Evolutionary conservation across 2,888 invertebrate species (phyloP).

Genomic region (Pristionchus japonicus): DNA sequence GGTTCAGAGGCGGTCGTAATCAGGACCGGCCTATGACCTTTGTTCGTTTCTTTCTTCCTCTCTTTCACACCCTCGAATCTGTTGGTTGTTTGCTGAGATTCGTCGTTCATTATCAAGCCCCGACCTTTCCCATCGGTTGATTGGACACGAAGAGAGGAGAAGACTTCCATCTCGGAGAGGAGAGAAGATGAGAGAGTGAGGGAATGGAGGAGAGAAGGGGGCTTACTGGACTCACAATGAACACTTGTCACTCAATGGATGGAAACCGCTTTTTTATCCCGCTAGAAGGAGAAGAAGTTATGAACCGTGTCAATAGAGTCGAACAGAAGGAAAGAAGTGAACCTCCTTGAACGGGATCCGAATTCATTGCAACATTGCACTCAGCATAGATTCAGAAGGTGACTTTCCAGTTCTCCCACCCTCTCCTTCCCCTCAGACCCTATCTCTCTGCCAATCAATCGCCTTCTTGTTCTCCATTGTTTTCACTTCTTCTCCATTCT

Average conservation of each 20-base stretch:
- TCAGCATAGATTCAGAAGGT: not conserved
- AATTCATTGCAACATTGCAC: not conserved
- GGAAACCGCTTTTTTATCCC: not conserved
- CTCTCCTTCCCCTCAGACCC: not conserved
- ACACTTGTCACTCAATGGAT: not conserved
- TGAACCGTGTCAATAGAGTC: not conserved
- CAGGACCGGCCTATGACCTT: slow-evolving; percentile 22
- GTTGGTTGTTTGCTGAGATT: not conserved
- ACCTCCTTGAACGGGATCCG: not conserved
- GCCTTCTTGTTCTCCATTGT: not conserved
- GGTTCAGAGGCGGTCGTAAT: not conserved
- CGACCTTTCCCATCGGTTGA: slow-evolving; percentile 30
- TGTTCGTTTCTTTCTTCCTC: not conserved
- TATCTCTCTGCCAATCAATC: not conserved
- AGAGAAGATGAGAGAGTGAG: not conserved
- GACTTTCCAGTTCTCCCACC: not conserved
- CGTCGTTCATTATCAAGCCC: slow-evolving; percentile 11
- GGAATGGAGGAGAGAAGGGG: not conserved
- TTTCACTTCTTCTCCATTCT: not conserved
- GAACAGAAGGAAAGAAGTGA: slow-evolving; percentile 13
- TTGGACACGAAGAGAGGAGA: not conserved
- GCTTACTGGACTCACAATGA: slow-evolving; percentile 15
- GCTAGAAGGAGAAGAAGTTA: not conserved
- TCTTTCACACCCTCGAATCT: slow-evolving; percentile 29
- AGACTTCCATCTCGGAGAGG: not conserved